These are phyloP conservation scores for Australoheros facetus DNA, from an alignment of 2,797 vertebrate species.

Conservation along the genomic window DNA sequence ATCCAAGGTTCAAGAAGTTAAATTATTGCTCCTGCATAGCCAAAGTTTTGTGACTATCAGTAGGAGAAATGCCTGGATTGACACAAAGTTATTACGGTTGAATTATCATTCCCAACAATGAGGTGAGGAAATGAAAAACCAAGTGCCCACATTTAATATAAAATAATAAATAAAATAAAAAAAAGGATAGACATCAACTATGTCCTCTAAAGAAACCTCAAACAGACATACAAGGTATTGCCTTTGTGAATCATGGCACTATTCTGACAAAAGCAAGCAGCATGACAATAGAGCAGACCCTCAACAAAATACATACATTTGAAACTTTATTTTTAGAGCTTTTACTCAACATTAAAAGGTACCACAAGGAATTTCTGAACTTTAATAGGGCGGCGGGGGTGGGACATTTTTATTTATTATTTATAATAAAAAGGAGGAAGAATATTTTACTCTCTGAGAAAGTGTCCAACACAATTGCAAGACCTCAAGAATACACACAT, in stretches of 20 bases:
- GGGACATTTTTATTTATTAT: too few species aligned
- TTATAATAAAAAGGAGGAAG: too few species aligned
- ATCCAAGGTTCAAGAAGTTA: slow-evolving; percentile 24
- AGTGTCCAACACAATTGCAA: too few species aligned
- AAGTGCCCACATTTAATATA: background rate
- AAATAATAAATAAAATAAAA: too few species aligned
- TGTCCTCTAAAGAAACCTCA: background rate
- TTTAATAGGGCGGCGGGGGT: background rate
- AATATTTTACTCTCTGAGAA: too few species aligned
- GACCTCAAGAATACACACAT: too few species aligned
- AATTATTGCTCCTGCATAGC: slow-evolving; percentile 5
- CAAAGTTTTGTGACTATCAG: background rate
- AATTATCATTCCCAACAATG: background rate
- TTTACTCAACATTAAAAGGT: background rate
- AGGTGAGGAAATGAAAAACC: background rate
- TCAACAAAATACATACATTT: background rate
- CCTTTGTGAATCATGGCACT: background rate
- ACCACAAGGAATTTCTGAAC: background rate
- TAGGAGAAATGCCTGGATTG: background rate
- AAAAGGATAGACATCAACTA: background rate
- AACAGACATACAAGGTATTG: background rate
- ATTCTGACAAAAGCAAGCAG: background rate
- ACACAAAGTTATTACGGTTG: background rate
- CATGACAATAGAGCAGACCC: background rate
- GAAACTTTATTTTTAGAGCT: background rate